Base-by-base conservation (phyloP, 2,888 invertebrate species). In the Archaeoteleia sp. region DNA sequence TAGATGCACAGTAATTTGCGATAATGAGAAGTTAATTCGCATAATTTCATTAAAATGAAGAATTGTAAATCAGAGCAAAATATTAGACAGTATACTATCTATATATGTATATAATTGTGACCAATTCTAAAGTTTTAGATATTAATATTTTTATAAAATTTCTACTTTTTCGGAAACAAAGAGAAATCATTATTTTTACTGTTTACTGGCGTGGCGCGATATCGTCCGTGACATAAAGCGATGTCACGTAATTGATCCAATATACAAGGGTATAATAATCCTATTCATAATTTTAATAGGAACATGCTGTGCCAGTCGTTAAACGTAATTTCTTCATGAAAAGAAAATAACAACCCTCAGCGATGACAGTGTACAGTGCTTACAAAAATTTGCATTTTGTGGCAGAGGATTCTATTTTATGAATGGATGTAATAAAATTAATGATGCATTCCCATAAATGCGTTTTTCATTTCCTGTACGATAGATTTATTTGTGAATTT, bases 221-320 rank as follows among this genome's bases (percentile, higher is more conserved):
- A 63, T 39, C 58, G 27, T 40, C 29, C 34, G 45, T 32, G 35
- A 58, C 49, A 45, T 66, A 70, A 66, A 67, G 45, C 34, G 53
- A 54, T 62, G 62, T 74, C 72, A 60, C 62, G 69, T 75, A 75
- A 76, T 74, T 72, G 73, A 51, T 54, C 61, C 66, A 62, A 70
- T 71, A 70, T 69, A 68, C 54, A 49, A 67, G 68, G 66, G 68
- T 61, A 65, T 73, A 74, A 73, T 73, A 72, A 71, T 74, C 66
- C 67, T 66, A 69, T 70, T 74, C 72, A 68, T 71, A 71, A 75
- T 70, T 72, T 67, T 69, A 72, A 73, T 67, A 51, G 60, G 51
- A 13, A 55, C 67, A 45, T 45, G 39, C 63, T 54, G 68, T 25
- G 51, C 45, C 63, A 43, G 68, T 63, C 68, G 60, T 63, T 68